Evolutionary conservation across 2,888 invertebrate species (phyloP).

Genomic region (Gymnosoma rotundatum): DNA sequence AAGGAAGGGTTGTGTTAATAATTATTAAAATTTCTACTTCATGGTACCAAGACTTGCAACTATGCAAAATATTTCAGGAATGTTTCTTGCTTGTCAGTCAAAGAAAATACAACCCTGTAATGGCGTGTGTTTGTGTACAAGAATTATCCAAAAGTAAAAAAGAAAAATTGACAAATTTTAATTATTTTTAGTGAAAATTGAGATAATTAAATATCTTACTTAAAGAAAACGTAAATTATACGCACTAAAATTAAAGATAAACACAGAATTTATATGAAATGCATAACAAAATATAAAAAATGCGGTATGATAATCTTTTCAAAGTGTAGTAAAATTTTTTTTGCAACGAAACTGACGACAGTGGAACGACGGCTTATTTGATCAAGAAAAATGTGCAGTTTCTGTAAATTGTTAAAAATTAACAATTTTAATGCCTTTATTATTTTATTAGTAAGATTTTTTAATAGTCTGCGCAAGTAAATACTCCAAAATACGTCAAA

Average conservation of each 20-base stretch:
- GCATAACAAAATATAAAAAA: slow-evolving; percentile 1
- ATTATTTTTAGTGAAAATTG: slow-evolving; percentile 63
- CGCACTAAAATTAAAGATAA: not conserved
- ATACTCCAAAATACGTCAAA: slow-evolving; percentile 6
- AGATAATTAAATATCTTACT: slow-evolving; percentile 37
- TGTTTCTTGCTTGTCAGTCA: slow-evolving; percentile 64
- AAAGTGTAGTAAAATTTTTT: slow-evolving; percentile 60
- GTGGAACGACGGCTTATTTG: slow-evolving; percentile 64
- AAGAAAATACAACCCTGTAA: slow-evolving; percentile 64
- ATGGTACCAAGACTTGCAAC: slow-evolving; percentile 22
- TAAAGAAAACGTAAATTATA: slow-evolving; percentile 6
- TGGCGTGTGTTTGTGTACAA: slow-evolving; percentile 75
- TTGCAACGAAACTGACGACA: slow-evolving; percentile 69
- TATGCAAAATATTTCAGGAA: slow-evolving; percentile 63
- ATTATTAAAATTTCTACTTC: not conserved
- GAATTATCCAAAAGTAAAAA: slow-evolving; percentile 73
- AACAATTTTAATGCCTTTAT: slow-evolving; percentile 14
- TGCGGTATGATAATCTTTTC: slow-evolving; percentile 56
- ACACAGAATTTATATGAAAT: not conserved
- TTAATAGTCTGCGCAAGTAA: slow-evolving; percentile 10
- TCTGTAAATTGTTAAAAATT: slow-evolving; percentile 32
- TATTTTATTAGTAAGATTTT: not conserved
- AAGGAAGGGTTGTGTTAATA: slow-evolving; percentile 14
- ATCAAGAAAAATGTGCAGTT: slow-evolving; percentile 61
- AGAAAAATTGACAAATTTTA: slow-evolving; percentile 69